Evolutionary conservation across 92 coral and sea anemone species (phyloP).

Genomic region (Muricea muricata): DNA sequence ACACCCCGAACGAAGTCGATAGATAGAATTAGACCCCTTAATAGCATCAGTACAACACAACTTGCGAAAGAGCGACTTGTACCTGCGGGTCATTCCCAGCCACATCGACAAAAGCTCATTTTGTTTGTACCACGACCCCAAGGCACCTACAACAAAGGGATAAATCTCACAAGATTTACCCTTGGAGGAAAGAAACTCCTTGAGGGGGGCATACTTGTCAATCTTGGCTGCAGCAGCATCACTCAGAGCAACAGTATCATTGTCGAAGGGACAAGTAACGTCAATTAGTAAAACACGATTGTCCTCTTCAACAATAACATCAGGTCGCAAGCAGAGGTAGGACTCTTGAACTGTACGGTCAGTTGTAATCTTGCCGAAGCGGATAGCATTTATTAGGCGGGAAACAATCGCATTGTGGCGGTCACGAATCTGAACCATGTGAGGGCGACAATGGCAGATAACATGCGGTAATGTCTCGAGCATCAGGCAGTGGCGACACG

Average conservation of each 20-base stretch:
- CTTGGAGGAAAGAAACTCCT: background rate
- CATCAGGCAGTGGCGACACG: slow-evolving; percentile 24
- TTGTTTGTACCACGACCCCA: background rate
- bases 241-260: slow-evolving; percentile 31
- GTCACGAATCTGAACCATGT: slow-evolving; percentile 20
- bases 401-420: slow-evolving; percentile 29
- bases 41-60: slow-evolving; percentile 26
- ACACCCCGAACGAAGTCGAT: too few relatives aligned
- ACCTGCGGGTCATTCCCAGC: slow-evolving; percentile 22
- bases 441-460: slow-evolving; percentile 17
- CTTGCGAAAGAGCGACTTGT: slow-evolving; percentile 19
- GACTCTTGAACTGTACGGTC: slow-evolving; percentile 27
- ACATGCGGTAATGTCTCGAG: slow-evolving; percentile 38
- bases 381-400: slow-evolving; percentile 20
- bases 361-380: too few relatives aligned
- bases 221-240: slow-evolving; percentile 11
- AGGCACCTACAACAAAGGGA: too few relatives aligned
- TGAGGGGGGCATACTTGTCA: slow-evolving; percentile 2
- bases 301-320: slow-evolving; percentile 36
- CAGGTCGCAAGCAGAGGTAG: slow-evolving; percentile 23
- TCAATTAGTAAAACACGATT: too few relatives aligned
- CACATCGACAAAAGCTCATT: background rate
- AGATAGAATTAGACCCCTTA: slow-evolving; percentile 8
- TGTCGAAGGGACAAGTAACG: slow-evolving; percentile 44
- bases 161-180: too few relatives aligned